Evolutionary conservation across 1,140 invertebrate genomes (phyloP).

Genomic region (Lepidurus packardi): DNA sequence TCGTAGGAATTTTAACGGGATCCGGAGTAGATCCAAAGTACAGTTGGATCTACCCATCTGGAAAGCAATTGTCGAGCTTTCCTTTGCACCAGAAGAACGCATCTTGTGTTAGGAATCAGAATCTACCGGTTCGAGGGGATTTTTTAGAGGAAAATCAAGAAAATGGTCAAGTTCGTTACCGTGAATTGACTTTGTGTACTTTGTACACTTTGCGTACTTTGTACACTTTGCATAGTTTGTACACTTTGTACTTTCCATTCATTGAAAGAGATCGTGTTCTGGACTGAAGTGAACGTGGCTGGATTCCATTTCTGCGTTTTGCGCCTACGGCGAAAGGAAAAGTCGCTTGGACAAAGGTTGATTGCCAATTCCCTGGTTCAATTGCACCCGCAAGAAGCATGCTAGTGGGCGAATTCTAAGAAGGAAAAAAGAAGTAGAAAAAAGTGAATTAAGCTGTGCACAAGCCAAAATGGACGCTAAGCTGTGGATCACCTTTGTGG

Average conservation of each 20-base stretch:
- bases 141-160: no score
- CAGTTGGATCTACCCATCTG: conserved; percentile 12
- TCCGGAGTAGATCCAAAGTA: not conserved
- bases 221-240: no score
- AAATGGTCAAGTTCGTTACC: no score
- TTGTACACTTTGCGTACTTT: no score
- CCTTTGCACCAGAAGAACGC: not conserved
- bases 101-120: no score
- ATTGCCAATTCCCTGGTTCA: no score
- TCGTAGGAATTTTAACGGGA: not conserved
- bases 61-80: not conserved
- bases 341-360: not conserved
- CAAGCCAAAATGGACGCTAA: not conserved
- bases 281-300: no score
- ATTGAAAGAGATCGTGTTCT: no score
- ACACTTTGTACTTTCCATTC: no score
- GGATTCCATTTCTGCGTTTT: not conserved
- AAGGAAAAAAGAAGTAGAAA: not conserved
- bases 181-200: no score
- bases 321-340: not conserved
- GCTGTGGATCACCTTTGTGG: not conserved
- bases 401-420: not conserved
- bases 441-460: not conserved
- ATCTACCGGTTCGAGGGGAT: no score
- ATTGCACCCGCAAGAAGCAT: not conserved